Evolutionary conservation across 2,888 invertebrate genomes (phyloP).

Genomic region (Nomada hirtipes): DNA sequence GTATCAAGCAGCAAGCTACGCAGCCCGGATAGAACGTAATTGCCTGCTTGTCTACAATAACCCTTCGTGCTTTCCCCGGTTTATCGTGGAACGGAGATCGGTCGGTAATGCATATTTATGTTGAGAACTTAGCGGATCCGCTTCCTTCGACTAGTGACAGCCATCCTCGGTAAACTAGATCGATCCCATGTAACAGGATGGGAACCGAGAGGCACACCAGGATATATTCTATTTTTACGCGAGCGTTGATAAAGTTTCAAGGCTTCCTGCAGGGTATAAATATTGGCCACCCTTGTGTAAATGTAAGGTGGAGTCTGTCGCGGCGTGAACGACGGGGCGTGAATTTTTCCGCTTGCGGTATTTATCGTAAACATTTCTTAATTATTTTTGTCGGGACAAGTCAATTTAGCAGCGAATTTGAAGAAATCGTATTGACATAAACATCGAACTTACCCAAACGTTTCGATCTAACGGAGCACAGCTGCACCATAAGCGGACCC

Average conservation of each 20-base stretch:
- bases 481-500: slow-evolving; percentile 5
- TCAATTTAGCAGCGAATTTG: neutral
- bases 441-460: slow-evolving; percentile 36
- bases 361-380: neutral
- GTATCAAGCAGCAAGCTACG: slow-evolving; percentile 2
- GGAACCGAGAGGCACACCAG: slow-evolving; percentile 42
- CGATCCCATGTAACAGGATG: slow-evolving; percentile 55
- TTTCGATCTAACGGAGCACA: slow-evolving; percentile 22
- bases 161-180: slow-evolving; percentile 47
- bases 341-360: too few relatives aligned
- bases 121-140: slow-evolving; percentile 65
- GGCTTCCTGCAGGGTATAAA: slow-evolving; percentile 2
- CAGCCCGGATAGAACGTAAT: slow-evolving; percentile 30
- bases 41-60: slow-evolving; percentile 30
- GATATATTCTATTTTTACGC: slow-evolving; percentile 45
- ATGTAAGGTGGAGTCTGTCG: neutral
- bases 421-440: neutral
- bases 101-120: slow-evolving; percentile 45
- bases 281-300: slow-evolving; percentile 4
- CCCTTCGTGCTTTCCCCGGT: slow-evolving; percentile 29
- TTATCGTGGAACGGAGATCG: slow-evolving; percentile 39
- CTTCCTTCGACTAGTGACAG: slow-evolving; percentile 64
- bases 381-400: neutral
- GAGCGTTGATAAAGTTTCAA: slow-evolving; percentile 34
- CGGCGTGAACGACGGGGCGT: neutral